Conservation (phyloP, 2,888 invertebrate species). For the Watsonalla binaria region DNA sequence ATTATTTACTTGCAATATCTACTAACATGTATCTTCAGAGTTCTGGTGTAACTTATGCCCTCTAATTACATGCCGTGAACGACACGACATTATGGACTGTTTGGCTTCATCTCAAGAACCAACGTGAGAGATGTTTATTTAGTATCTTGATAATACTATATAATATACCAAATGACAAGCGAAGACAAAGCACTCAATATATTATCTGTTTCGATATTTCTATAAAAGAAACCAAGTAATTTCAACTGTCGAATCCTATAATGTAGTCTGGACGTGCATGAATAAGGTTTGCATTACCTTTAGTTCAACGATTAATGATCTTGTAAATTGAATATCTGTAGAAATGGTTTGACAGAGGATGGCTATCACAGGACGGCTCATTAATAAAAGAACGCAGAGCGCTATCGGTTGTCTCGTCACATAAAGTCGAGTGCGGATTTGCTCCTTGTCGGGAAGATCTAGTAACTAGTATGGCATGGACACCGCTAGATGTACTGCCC, state of each 20-base stretch:
- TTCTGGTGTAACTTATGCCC: no score
- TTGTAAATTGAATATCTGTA: slow-evolving; percentile 6
- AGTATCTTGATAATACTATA: no score
- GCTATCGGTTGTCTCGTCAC: slow-evolving; percentile 25
- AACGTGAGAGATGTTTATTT: not conserved
- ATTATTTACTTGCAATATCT: no score
- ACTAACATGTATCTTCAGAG: no score
- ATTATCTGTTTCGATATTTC: no score
- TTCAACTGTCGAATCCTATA: no score
- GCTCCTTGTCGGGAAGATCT: slow-evolving; percentile 49
- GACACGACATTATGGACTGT: not conserved
- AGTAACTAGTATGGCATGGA: slow-evolving; percentile 34
- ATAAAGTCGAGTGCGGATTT: slow-evolving; percentile 31
- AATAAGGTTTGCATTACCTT: no score
- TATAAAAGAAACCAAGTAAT: no score
- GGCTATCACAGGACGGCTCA: slow-evolving; percentile 24
- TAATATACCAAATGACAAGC: no score
- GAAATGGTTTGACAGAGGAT: slow-evolving; percentile 28
- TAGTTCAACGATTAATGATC: no score
- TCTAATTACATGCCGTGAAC: not conserved
- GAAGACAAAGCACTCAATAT: no score
- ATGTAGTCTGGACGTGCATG: no score
- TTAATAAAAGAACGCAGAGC: slow-evolving; percentile 38
- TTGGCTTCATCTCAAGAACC: not conserved
- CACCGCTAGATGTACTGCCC: slow-evolving; percentile 52